Percentiles rank a stretch among this genome's conserved stretches.
phyloP scores from a whole-genome alignment of 1,140 invertebrate genomes.

The Mactra quadrangularis region DNA sequence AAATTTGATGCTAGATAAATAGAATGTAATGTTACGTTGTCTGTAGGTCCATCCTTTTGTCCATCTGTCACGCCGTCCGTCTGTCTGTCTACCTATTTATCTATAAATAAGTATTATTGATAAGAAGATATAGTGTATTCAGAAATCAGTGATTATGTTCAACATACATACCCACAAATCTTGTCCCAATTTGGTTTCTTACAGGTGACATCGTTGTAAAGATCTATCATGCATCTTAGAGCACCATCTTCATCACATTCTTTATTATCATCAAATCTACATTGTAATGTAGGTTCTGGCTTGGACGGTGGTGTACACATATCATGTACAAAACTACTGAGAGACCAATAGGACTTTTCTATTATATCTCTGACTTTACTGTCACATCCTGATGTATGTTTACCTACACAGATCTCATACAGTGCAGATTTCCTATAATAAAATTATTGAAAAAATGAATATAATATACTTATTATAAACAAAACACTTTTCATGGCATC shows the following conservation, averaged over 20 bases:
- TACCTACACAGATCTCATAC: conserved; percentile 2
- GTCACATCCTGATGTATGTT: conserved; percentile 2
- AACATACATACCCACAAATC: conserved; percentile 30
- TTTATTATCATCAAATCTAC: not conserved
- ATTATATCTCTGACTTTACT: not conserved
- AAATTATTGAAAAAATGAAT: too few species aligned
- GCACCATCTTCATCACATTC: conserved; percentile 3
- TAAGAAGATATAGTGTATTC: too few species aligned
- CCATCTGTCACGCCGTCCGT: too few species aligned
- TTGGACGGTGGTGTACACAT: conserved; percentile 23
- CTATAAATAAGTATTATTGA: too few species aligned
- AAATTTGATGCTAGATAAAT: too few species aligned
- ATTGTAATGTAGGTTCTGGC: conserved; percentile 47
- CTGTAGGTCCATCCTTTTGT: too few species aligned
- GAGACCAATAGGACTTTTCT: not conserved
- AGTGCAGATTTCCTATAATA: conserved; percentile 4
- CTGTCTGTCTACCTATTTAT: too few species aligned
- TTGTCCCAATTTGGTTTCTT: conserved; percentile 22
- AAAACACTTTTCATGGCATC: too few species aligned
- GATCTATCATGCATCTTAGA: not conserved
- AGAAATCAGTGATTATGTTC: too few species aligned
- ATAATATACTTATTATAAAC: too few species aligned
- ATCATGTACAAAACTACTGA: not conserved
- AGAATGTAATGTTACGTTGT: too few species aligned
- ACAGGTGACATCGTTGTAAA: conserved; percentile 15